Percentiles rank a stretch among this genome's conserved stretches.
Evolutionary conservation across 2,113 vertebrate species (phyloP).

Genomic region (Hippocampus comes): DNA sequence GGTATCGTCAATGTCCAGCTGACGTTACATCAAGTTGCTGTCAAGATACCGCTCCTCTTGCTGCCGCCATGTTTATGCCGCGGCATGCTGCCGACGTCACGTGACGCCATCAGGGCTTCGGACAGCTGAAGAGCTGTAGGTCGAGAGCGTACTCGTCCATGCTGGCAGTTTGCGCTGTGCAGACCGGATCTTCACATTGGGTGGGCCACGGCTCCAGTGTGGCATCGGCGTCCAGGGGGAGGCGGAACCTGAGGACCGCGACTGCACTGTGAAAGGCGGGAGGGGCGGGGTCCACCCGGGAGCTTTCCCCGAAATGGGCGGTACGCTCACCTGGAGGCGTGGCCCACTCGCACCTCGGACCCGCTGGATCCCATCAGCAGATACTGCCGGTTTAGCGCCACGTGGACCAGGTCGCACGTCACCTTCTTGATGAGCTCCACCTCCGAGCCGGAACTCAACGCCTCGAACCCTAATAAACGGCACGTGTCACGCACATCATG

Average conservation of each 20-base stretch:
- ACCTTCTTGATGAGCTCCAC: constrained; percentile 82
- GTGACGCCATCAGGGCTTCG: not conserved
- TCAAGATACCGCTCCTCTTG: not conserved
- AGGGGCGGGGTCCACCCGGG: not conserved
- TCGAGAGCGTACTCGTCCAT: constrained; percentile 5
- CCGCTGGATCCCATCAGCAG: constrained; percentile 80
- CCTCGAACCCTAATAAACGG: constrained; percentile 26
- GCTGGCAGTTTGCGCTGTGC: not conserved
- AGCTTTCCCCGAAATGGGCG: no score
- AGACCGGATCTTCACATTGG: constrained; percentile 19
- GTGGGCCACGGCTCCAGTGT: constrained; percentile 83
- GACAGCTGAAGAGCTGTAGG: constrained; percentile 17
- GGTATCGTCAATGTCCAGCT: no score
- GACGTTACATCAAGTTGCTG: not conserved
- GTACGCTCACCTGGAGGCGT: constrained; percentile 32
- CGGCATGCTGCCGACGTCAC: not conserved
- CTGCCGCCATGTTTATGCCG: not conserved
- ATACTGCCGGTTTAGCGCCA: constrained; percentile 76
- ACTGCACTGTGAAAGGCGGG: not conserved
- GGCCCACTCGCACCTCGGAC: constrained; percentile 62
- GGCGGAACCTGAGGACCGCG: constrained; percentile 75
- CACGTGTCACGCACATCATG: not conserved
- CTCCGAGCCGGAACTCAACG: constrained; percentile 54
- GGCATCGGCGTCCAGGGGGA: constrained; percentile 83
- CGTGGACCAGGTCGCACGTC: constrained; percentile 69